A percentile compares a stretch with the other conserved stretches of the same genome.
Conservation (phyloP, 2,113 vertebrate species). For the Calidris pugnax region DNA sequence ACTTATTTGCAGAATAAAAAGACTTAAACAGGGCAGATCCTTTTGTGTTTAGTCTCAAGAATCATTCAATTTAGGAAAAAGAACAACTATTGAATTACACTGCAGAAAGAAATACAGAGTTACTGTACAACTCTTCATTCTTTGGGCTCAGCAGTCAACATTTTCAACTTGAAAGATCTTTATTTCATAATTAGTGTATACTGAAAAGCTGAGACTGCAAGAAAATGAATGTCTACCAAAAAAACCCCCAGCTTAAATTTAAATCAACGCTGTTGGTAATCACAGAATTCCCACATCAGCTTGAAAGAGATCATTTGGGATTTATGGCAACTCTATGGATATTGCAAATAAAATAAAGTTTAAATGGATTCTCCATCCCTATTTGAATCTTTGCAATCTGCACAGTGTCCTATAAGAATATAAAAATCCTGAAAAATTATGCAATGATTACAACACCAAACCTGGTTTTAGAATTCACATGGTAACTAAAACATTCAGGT, state of each 20-base stretch:
- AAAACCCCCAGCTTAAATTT: not conserved
- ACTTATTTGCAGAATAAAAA: not conserved
- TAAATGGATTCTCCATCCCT: not conserved
- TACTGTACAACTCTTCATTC: not conserved
- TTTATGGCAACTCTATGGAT: not conserved
- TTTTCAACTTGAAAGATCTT: not conserved
- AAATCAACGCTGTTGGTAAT: not conserved
- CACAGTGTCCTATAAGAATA: not conserved
- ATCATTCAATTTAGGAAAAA: not conserved
- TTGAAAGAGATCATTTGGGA: not conserved
- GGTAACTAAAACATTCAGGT: not conserved
- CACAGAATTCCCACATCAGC: not conserved
- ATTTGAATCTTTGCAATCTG: not conserved
- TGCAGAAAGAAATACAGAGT: not conserved
- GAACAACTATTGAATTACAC: not conserved
- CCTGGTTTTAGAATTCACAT: not conserved
- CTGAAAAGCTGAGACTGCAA: not conserved
- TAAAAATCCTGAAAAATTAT: not conserved
- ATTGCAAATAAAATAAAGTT: not conserved
- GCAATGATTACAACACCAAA: fast-evolving
- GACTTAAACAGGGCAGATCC: not conserved
- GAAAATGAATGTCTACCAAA: not conserved
- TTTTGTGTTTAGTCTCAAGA: not conserved
- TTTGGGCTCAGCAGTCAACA: not conserved
- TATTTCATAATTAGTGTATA: not conserved